A percentile compares a stretch with the other conserved stretches of the same genome.
Evolutionary conservation across 2,797 vertebrate genomes (phyloP).

Genomic region (Oceanodroma leucorhoa): DNA sequence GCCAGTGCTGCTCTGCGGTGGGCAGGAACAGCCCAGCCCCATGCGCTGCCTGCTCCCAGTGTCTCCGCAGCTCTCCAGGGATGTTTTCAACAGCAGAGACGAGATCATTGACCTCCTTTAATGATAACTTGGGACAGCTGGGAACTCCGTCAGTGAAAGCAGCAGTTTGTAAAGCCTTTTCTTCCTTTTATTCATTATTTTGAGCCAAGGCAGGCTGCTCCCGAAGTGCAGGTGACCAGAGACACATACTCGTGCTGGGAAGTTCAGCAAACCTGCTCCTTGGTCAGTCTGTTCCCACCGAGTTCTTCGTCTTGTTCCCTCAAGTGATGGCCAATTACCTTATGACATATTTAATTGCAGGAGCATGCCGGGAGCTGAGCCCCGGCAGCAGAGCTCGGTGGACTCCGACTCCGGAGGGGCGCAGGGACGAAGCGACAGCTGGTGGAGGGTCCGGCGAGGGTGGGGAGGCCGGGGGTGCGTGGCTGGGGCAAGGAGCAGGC

Average conservation of each 20-base stretch:
- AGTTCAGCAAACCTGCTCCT: neutral
- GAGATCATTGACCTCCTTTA: neutral
- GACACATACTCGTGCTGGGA: fast-evolving
- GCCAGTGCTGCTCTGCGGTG: fast-evolving
- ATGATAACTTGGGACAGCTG: fast-evolving
- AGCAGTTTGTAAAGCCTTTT: neutral
- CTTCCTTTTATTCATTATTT: neutral
- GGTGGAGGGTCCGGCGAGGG: no score
- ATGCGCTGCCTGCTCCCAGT: fast-evolving
- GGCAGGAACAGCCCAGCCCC: neutral
- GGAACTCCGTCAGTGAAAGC: neutral
- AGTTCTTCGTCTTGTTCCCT: neutral
- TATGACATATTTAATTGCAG: neutral
- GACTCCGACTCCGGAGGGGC: neutral
- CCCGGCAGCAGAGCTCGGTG: fast-evolving
- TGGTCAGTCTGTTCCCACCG: neutral
- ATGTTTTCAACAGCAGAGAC: fast-evolving
- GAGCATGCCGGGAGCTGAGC: neutral
- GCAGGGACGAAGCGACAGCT: fast-evolving
- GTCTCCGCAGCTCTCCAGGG: neutral
- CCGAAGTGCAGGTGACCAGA: neutral
- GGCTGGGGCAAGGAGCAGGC: neutral
- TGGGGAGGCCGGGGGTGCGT: fast-evolving
- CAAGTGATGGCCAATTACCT: neutral
- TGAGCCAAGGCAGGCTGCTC: neutral